Evolutionary conservation across 2,797 vertebrate genomes (phyloP).

Genomic region (Spinibarbus caldwelli): DNA sequence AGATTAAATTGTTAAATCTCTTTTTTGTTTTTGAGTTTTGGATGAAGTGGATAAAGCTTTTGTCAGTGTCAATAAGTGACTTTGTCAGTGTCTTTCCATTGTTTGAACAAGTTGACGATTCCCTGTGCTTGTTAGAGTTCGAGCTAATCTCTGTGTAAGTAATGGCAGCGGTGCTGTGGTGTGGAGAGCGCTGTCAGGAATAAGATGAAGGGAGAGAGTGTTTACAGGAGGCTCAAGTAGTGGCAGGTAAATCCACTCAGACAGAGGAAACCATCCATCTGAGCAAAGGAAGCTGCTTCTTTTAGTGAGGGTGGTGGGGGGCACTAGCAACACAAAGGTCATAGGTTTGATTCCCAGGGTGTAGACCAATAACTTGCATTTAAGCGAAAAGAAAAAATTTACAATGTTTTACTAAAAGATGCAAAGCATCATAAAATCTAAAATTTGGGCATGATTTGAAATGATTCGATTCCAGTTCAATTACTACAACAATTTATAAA

Average conservation of each 20-base stretch:
- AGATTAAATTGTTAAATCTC: neutral
- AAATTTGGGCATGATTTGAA: neutral
- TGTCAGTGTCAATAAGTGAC: constrained; percentile 67
- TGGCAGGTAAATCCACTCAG: constrained; percentile 80
- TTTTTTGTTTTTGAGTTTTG: neutral
- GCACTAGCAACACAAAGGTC: constrained; percentile 39
- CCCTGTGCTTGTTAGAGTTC: constrained; percentile 71
- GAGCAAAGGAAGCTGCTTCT: constrained; percentile 62
- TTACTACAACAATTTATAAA: neutral
- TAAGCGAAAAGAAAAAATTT: constrained; percentile 1
- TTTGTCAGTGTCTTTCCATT: constrained; percentile 71
- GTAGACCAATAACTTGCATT: neutral
- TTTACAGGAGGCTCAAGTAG: constrained; percentile 76
- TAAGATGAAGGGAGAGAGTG: constrained; percentile 78
- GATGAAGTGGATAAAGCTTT: neutral
- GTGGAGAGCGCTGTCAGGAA: constrained; percentile 68
- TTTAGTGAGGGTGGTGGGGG: constrained; percentile 29
- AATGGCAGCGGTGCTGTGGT: constrained; percentile 68
- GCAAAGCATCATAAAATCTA: neutral
- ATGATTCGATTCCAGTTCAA: neutral
- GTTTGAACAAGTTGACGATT: constrained; percentile 80
- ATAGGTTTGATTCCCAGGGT: constrained; percentile 18
- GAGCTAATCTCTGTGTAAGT: constrained; percentile 79
- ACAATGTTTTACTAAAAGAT: neutral
- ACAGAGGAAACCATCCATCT: constrained; percentile 76